These are phyloP conservation scores for Nephrotoma flavescens DNA, from an alignment of 2,888 invertebrate species.

Conservation along the genomic window DNA sequence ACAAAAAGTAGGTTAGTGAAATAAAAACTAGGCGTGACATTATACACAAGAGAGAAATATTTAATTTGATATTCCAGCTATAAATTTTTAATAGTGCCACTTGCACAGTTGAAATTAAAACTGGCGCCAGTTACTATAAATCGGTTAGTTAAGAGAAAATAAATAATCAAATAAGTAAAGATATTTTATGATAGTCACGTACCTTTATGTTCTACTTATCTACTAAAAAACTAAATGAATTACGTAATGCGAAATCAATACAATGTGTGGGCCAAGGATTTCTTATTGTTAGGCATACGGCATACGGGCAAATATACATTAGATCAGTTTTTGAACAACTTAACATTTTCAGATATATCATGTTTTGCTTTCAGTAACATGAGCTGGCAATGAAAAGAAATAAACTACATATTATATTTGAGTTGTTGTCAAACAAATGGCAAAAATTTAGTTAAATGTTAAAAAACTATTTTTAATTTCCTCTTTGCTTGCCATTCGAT, in stretches of 20 bases:
- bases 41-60: no score
- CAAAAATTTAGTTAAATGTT: not conserved
- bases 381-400: not conserved
- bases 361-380: not conserved
- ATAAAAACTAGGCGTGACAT: no score
- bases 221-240: not conserved
- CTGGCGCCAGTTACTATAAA: not conserved
- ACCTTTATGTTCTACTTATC: not conserved
- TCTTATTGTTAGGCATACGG: not conserved
- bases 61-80: no score
- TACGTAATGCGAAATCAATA: not conserved
- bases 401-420: not conserved
- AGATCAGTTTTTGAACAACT: not conserved
- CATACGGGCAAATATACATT: not conserved
- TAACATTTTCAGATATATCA: not conserved
- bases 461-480: not conserved
- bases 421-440: not conserved
- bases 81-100: no score
- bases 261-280: not conserved
- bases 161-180: no score
- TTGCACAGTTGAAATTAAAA: not conserved
- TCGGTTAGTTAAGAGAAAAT: no score
- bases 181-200: no score
- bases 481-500: not conserved
- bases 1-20: no score